Evolutionary conservation across 1,140 invertebrate genomes (phyloP), one percentile per base, ranked within the genome.

Genomic region (Onthophagus taurus): DNA sequence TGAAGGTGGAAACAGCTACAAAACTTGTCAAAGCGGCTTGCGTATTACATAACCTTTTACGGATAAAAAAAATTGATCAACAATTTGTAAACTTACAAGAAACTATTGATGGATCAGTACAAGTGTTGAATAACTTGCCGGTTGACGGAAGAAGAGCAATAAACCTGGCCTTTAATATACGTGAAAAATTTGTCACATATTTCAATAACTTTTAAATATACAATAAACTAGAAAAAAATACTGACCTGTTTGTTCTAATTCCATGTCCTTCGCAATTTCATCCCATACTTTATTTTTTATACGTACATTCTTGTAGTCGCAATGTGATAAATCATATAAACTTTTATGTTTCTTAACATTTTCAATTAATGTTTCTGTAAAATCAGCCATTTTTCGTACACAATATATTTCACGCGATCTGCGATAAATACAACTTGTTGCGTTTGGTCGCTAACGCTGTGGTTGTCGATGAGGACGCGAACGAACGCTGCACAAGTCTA

Each of bases 251-350:
- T 33, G 31, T 37, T 21, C 19, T 37, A 37, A 37, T 46, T 20
- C 36, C 23, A 41, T 34, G 12, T 46, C 35, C 36, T 30, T 41
- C 17, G 35, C 26, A 39, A 46, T 46, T 41, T 39, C 44, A 31
- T 46, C 35, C 23, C 36, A 46, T 23, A 46, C 26, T 39, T 46
- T 46, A 39, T 46, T 46, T 41, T 46, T 46, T 41, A 46, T 20
- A 19, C 35, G 44, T 31, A 46, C 30, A 41, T 46, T 46, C 14
- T 41, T 46, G 19, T 46, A 46, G 9, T 39, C 35, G 12, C 29
- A 21, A 46, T 46, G 35, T 16, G 13, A 46, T 19, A 46, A 34
- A 46, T 46, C 17, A 41, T 30, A 46, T 29, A 46, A 41, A 16
- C 39, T 30, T 19, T 21, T 46, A 19, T 38, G 29, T 38, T 41